Conservation (phyloP, 2,113 vertebrate genomes). For the Rafetus swinhoei region DNA sequence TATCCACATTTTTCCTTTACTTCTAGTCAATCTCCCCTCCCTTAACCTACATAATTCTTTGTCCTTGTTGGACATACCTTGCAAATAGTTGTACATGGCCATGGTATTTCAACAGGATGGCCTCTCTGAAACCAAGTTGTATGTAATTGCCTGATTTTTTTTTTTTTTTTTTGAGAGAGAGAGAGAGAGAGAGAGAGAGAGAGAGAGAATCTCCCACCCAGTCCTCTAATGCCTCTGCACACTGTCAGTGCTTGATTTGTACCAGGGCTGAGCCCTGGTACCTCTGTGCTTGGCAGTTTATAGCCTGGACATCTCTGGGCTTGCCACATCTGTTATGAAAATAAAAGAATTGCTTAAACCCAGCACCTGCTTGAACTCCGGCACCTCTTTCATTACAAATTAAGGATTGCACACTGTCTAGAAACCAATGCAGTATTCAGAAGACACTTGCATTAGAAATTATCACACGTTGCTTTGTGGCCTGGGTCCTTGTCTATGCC, state of each 20-base stretch:
- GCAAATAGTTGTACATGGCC: rapidly evolving
- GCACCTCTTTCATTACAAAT: too few relatives aligned
- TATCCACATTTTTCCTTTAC: background rate
- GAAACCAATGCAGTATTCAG: background rate
- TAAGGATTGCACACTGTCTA: background rate
- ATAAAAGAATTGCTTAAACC: too few relatives aligned
- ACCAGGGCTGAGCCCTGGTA: too few relatives aligned
- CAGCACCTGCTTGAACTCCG: too few relatives aligned
- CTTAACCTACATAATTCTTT: background rate
- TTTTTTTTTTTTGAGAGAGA: too few relatives aligned
- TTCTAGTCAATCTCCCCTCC: background rate
- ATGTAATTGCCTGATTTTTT: background rate
- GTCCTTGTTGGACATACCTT: rapidly evolving
- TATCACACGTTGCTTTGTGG: background rate
- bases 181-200: background rate
- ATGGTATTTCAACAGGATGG: rapidly evolving
- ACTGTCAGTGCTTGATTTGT: background rate
- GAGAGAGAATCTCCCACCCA: background rate
- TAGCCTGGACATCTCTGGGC: too few relatives aligned
- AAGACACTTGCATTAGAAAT: rapidly evolving
- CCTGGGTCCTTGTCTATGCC: rapidly evolving
- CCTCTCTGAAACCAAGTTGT: rapidly evolving
- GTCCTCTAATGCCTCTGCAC: background rate
- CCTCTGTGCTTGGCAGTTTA: too few relatives aligned
- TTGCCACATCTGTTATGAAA: too few relatives aligned